Base-by-base conservation (phyloP, 2,888 invertebrate genomes). In the Mongoloraphidia duomilia region DNA sequence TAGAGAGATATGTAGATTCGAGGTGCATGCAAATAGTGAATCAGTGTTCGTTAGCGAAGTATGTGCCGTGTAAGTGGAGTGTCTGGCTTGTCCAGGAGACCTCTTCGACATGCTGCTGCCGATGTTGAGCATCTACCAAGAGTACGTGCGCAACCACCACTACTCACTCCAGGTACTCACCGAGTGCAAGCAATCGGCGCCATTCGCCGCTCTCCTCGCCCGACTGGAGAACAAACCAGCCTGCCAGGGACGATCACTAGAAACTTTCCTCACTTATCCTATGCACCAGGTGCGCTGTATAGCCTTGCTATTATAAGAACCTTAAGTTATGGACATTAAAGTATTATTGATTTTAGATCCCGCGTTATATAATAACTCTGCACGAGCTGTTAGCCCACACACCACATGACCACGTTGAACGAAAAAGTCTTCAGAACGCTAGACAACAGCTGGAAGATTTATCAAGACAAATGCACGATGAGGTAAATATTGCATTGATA, bases 121-220 rank as follows among this genome's bases (percentile, higher is more conserved):
- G 46, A 93, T 93, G 92, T 71, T 93, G 68, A 87, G 86, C 59
- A 93, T 93, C 64, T 93, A 93, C 71, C 92, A 92, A 71, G 92
- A 93, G 73, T 93, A 92, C 66, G 92, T 93, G 46, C 72, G 93
- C 51, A 93, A 92, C 69, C 93, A 93, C 65, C 92, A 93, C 69
- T 93, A 90, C 73, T 90, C 90, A 55, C 77, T 93, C 49, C 92
- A 93, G 71, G 86, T 88, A 33, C 75, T 93, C 54, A 91, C 92
- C 0, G 92, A 92, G 66, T 92, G 92, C 69, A 93, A 93, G 68
- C 90, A 91, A 69, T 79, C 81, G 43, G 74, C 80, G 50, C 76
- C 81, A 1, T 93, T 92, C 63, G 82, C 84, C 1, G 80, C 80
- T 11, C 75, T 92, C 44, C 71, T 93, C 49, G 77, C 82, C 49